Conservation (phyloP, 1,140 invertebrate species). For the Zaprionus nigranus region DNA sequence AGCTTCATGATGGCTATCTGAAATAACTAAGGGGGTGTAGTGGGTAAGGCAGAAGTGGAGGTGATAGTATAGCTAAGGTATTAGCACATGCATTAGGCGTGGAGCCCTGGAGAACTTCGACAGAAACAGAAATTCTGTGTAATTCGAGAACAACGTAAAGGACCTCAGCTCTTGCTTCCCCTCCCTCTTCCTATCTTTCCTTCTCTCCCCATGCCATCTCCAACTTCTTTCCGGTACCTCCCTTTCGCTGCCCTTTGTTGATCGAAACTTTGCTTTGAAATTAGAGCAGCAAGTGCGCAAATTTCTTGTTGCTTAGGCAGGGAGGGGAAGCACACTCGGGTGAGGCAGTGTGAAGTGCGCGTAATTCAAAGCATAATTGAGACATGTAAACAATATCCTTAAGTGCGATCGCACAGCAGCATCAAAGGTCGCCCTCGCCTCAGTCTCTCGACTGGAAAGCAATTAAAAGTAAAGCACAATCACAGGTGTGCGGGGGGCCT, state of each 20-base stretch:
- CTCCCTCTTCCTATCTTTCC: background rate
- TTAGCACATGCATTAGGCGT: slow-evolving; percentile 48
- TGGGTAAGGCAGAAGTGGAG: background rate
- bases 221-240: slow-evolving; percentile 3
- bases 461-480: slow-evolving; percentile 60
- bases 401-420: slow-evolving; percentile 67
- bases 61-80: slow-evolving; percentile 25
- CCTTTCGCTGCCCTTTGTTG: slow-evolving; percentile 31
- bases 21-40: slow-evolving; percentile 19
- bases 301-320: slow-evolving; percentile 17
- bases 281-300: slow-evolving; percentile 61
- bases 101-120: background rate
- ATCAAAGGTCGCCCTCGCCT: slow-evolving; percentile 68
- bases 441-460: slow-evolving; percentile 63
- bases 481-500: slow-evolving; percentile 4
- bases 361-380: slow-evolving; percentile 78
- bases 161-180: too few species aligned
- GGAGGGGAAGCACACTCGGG: background rate
- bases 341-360: slow-evolving; percentile 12
- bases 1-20: slow-evolving; percentile 52
- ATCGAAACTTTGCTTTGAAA: slow-evolving; percentile 64
- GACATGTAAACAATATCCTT: slow-evolving; percentile 80
- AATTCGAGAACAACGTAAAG: background rate
- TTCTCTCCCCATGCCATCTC: background rate
- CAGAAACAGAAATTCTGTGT: slow-evolving; percentile 1